Evolutionary conservation across 2,888 invertebrate species (phyloP).

Genomic region (Synanthedon formicaeformis): DNA sequence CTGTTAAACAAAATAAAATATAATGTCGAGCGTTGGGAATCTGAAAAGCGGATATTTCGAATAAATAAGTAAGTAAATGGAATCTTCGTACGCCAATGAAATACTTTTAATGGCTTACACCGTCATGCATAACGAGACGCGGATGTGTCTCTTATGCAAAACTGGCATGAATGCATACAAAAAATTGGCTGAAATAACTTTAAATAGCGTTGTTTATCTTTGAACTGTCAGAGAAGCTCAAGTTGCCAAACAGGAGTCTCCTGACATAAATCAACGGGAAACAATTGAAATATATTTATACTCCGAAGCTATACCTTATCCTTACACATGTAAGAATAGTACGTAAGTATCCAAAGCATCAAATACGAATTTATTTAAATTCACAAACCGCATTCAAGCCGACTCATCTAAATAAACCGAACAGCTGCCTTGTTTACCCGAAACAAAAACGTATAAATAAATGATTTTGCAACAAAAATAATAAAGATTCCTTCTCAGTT

Average conservation of each 20-base stretch:
- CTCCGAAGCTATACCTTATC: not conserved
- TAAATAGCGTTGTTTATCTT: not conserved
- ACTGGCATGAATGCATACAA: not conserved
- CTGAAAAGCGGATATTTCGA: not conserved
- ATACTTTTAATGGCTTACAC: not conserved
- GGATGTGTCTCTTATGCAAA: not conserved
- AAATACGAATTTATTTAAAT: constrained; percentile 49
- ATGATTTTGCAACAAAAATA: constrained; percentile 58
- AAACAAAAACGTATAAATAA: constrained; percentile 52
- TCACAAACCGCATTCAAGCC: constrained; percentile 31
- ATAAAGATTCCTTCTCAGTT: constrained; percentile 55
- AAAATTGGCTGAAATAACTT: not conserved
- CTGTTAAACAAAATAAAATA: too few relatives aligned
- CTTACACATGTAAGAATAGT: constrained; percentile 1
- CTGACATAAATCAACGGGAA: not conserved
- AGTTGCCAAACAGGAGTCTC: not conserved
- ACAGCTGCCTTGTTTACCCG: constrained; percentile 55
- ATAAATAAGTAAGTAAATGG: not conserved
- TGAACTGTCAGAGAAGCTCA: not conserved
- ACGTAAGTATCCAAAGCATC: constrained; percentile 20
- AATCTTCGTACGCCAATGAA: not conserved
- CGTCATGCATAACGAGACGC: not conserved
- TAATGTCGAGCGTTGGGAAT: too few relatives aligned
- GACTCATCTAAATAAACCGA: constrained; percentile 57
- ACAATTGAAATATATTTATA: constrained; percentile 1